Evolutionary conservation across 1,140 invertebrate genomes (phyloP).

Genomic region (Drosophila eugracilis): DNA sequence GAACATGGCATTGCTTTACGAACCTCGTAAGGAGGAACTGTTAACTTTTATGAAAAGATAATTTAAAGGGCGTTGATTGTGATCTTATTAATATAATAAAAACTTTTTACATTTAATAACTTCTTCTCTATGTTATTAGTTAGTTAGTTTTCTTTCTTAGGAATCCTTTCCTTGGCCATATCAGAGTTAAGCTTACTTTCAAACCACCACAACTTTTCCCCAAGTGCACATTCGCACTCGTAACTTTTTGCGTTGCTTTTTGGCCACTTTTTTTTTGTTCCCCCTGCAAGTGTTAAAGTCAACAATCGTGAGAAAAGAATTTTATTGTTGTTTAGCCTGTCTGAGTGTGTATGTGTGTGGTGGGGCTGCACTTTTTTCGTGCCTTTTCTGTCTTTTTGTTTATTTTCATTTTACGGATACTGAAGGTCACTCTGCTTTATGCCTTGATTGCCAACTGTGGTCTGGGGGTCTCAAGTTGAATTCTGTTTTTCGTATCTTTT

Average conservation of each 20-base stretch:
- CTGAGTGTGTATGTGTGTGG: too few relatives aligned
- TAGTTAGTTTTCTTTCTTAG: too few relatives aligned
- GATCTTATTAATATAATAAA: too few relatives aligned
- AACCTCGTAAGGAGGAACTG: too few relatives aligned
- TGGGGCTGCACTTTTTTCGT: constrained; percentile 61
- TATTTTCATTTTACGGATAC: constrained; percentile 62
- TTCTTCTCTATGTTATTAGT: too few relatives aligned
- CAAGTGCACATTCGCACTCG: constrained; percentile 16
- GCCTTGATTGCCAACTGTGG: constrained; percentile 52
- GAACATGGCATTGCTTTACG: too few relatives aligned
- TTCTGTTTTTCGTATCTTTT: constrained; percentile 55
- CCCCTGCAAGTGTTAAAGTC: constrained; percentile 80
- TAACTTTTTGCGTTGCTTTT: constrained; percentile 29
- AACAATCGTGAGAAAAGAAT: constrained; percentile 84
- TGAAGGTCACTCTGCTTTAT: constrained; percentile 60
- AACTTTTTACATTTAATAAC: too few relatives aligned
- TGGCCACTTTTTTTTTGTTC: constrained; percentile 52
- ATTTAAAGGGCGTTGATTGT: too few relatives aligned
- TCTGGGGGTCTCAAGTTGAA: constrained; percentile 57
- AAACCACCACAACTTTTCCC: background rate
- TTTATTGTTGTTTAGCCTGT: constrained; percentile 74
- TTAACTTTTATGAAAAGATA: too few relatives aligned
- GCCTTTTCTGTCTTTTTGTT: constrained; percentile 46
- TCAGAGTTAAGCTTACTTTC: background rate
- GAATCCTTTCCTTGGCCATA: too few relatives aligned